phyloP scores from a whole-genome alignment of 2,113 vertebrate species.

The Candoia aspera region DNA sequence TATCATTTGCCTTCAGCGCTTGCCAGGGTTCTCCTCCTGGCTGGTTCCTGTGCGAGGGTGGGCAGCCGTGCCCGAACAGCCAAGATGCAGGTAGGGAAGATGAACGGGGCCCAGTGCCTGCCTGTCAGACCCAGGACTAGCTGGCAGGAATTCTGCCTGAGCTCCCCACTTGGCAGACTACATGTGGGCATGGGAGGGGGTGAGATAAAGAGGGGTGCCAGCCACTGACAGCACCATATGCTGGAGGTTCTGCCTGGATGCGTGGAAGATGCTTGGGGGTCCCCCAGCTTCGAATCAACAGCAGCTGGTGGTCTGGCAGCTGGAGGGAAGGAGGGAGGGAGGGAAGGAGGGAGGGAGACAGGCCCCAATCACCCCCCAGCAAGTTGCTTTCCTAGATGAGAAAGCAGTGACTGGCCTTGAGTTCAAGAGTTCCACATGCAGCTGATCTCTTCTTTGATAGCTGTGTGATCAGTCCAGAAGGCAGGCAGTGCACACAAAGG shows the following conservation, averaged over 20 bases:
- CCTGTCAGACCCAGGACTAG: neutral
- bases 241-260: neutral
- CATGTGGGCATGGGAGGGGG: accelerated
- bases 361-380: no score
- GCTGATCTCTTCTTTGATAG: no score
- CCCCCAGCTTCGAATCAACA: neutral
- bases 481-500: no score
- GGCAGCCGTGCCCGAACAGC: neutral
- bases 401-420: no score
- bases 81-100: neutral
- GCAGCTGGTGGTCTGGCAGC: no score
- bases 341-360: neutral
- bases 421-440: no score
- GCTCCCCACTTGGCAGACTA: neutral
- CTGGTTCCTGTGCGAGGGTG: neutral
- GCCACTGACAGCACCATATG: constrained; percentile 3
- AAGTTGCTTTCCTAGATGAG: no score
- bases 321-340: neutral
- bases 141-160: neutral
- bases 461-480: no score
- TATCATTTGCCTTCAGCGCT: no score
- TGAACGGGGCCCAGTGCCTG: neutral
- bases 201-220: neutral
- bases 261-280: accelerated
- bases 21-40: neutral